Evolutionary conservation across 2,888 invertebrate genomes (phyloP), one percentile per base, ranked within the genome.

Genomic region (Pyrgus malvae): DNA sequence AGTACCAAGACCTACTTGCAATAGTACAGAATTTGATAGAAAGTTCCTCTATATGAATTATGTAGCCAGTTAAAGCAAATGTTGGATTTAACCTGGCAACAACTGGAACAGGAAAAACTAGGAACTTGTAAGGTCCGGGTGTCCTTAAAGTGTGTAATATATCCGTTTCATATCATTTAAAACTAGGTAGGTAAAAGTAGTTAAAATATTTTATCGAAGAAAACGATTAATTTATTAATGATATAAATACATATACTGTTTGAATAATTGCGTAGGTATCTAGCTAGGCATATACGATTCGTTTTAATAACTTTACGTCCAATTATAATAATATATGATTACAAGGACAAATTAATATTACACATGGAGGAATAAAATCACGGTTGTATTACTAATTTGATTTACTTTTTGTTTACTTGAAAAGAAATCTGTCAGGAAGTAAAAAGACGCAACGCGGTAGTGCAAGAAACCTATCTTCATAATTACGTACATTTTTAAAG

Each of bases 61-160:
- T n/a, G n/a, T n/a, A n/a, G n/a, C n/a, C n/a, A n/a, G n/a, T n/a
- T n/a, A n/a, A n/a, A n/a, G n/a, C n/a, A n/a, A n/a, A n/a, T n/a
- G n/a, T n/a, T n/a, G n/a, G n/a, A n/a, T n/a, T n/a, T n/a, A n/a
- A n/a, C n/a, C n/a, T n/a, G n/a, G n/a, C n/a, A n/a, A n/a, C n/a
- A n/a, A n/a, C n/a, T n/a, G n/a, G n/a, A 48, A 35, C 35, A 16
- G 25, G 46, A 40, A 14, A 40, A 46, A 6, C 16, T 19, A 45
- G 40, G 19, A 37, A n/a, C n/a, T 35, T 12, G 40, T 45, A 23
- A 27, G 4, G 44, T 48, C 40, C 44, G 37, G 37, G 14, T 25
- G 25, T 23, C 48, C 31, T 48, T 19, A 35, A 37, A 7, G 35
- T 23, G 7, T 35, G 48, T 17, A 16, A 48, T 48, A 25, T 46